Evolutionary conservation across 92 coral and sea anemone species (phyloP).

Genomic region (Metridium senile): DNA sequence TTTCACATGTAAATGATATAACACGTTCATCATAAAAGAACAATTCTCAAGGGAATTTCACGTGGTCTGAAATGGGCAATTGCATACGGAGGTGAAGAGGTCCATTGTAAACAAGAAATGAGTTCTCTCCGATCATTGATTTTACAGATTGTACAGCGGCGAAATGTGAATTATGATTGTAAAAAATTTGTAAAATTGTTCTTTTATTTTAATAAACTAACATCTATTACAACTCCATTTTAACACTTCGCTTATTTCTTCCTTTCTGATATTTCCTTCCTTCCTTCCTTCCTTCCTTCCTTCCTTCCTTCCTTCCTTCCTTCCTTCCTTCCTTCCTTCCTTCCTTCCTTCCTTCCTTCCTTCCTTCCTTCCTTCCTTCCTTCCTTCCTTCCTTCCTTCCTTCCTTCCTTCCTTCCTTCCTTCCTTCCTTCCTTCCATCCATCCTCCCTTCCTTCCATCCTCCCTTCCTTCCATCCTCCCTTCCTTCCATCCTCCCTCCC

Average conservation of each 20-base stretch:
- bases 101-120: not conserved
- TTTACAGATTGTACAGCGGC: slow-evolving; percentile 1
- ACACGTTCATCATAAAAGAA: too few species aligned
- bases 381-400: not conserved
- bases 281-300: not conserved
- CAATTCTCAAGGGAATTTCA: too few species aligned
- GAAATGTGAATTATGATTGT: not conserved
- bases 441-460: not conserved
- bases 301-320: not conserved
- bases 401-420: not conserved
- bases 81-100: too few species aligned
- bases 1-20: too few species aligned
- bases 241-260: not conserved
- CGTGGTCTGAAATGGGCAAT: too few species aligned
- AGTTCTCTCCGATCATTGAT: not conserved
- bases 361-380: not conserved
- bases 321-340: not conserved
- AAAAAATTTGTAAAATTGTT: slow-evolving; percentile 9
- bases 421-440: not conserved
- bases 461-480: not conserved
- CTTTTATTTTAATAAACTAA: slow-evolving; percentile 9
- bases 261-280: not conserved
- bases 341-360: not conserved
- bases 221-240: not conserved
- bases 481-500: not conserved